phyloP scores from a whole-genome alignment of 2,797 vertebrate genomes.

The Odontamblyopus rebecca region DNA sequence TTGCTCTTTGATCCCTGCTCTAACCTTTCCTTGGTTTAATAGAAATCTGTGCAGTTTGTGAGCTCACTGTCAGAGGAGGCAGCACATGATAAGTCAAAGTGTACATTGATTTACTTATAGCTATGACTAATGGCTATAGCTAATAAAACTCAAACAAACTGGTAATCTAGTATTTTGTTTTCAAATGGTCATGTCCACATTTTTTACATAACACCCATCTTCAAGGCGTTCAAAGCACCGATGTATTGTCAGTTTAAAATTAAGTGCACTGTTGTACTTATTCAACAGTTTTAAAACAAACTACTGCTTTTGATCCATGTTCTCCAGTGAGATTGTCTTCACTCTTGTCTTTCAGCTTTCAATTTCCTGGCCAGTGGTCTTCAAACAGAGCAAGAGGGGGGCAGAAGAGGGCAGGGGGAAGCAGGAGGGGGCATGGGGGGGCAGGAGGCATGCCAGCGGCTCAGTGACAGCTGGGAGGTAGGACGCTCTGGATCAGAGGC shows the following conservation, averaged over 20 bases:
- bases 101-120: background rate
- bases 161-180: background rate
- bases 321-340: conserved; percentile 30
- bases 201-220: background rate
- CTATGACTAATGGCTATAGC: background rate
- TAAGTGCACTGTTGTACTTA: conserved; percentile 1
- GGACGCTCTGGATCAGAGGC: conserved; percentile 76
- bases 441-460: conserved; percentile 68
- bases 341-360: conserved; percentile 73
- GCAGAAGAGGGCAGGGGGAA: conserved; percentile 18
- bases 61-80: background rate
- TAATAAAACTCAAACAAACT: background rate
- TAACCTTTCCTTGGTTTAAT: conserved; percentile 3
- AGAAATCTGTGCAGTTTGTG: conserved; percentile 10
- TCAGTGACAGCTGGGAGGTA: conserved; percentile 80
- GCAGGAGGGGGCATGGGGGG: conserved; percentile 4
- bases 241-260: background rate
- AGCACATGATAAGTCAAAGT: background rate
- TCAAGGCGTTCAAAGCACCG: background rate
- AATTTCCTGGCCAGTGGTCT: conserved; percentile 77
- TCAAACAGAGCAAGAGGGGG: conserved; percentile 63
- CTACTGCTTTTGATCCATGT: conserved; percentile 12
- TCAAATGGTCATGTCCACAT: no score
- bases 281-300: conserved; percentile 37
- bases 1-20: conserved; percentile 8